These are phyloP conservation scores for Proisotoma minuta DNA, from an alignment of 2,888 invertebrate species.

Conservation along the genomic window DNA sequence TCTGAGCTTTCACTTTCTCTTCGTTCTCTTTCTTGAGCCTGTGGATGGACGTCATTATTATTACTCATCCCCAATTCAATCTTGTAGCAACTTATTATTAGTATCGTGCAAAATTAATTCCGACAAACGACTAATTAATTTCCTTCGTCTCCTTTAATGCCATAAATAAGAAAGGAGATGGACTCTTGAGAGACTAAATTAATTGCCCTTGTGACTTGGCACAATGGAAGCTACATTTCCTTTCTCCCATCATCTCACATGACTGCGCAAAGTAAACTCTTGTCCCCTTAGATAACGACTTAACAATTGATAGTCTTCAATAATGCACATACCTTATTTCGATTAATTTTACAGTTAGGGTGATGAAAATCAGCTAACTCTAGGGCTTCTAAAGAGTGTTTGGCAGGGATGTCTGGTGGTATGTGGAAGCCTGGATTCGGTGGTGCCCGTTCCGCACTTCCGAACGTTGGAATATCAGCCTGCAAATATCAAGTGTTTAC, in stretches of 20 bases:
- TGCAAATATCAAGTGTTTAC: too few relatives aligned
- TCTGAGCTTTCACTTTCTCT: constrained; percentile 88
- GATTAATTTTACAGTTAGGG: constrained; percentile 91
- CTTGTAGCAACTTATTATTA: neutral
- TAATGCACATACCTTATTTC: constrained; percentile 58
- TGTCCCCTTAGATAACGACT: neutral
- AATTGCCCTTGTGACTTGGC: neutral
- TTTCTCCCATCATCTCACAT: too few relatives aligned
- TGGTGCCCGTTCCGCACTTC: constrained; percentile 46
- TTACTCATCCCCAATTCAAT: constrained; percentile 14
- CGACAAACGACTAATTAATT: constrained; percentile 10
- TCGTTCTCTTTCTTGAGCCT: constrained; percentile 52
- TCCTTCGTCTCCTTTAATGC: neutral
- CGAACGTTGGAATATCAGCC: constrained; percentile 50
- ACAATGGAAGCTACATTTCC: neutral
- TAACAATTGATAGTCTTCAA: neutral
- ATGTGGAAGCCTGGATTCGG: constrained; percentile 46
- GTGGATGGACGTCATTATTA: constrained; percentile 10
- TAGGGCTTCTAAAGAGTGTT: constrained; percentile 87
- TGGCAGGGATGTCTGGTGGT: constrained; percentile 50
- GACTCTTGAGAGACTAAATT: neutral
- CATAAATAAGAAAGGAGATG: neutral
- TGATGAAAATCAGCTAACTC: constrained; percentile 91
- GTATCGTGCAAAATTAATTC: constrained; percentile 9
- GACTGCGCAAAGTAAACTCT: too few relatives aligned